Base-by-base conservation (phyloP, 1,140 invertebrate genomes). In the Bombus difficillimus region DNA sequence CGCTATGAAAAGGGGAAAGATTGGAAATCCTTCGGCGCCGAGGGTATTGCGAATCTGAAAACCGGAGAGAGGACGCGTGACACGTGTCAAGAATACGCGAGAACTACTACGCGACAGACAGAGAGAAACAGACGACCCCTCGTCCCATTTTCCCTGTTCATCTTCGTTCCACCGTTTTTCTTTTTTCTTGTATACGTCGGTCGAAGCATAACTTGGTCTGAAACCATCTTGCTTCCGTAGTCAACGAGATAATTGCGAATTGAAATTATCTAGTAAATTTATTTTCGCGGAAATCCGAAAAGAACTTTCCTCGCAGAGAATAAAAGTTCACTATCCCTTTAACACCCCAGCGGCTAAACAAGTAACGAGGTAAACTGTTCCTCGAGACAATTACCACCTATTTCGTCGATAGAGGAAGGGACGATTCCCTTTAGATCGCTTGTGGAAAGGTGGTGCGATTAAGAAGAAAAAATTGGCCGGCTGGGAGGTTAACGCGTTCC, bases 61-160 rank as follows among this genome's bases (percentile, higher is more conserved):
- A 59, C 41, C 28, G 34, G 32, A 53, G 83, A 85, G 83, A 80
- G 76, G 77, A 59, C 68, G 83, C 71, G 83, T 80, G 83, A 85
- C 83, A 85, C 83, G 83, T 85, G 83, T 85, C 83, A 85, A 80
- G 83, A 85, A 85, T 85, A 85, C 83, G 77, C 83, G 76, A 77
- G 76, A 80, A 80, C 68, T 18, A 85, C 41, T 18, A 32, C 12
- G 66, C 68, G 47, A 37, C 28, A 79, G 18, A 53, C 6, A 8
- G 47, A 53, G 74, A 74, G 39, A 72, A 86, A 84, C 47, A 41
- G 68, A 53, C 81, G 53, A 85, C 41, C 62, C 41, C 37, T 68
- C 62, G 8, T 68, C 57, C 69, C 57, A 15, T 62, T 47, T 34
- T 37, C 28, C 34, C 43, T 22, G 12, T 3, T 18, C n/a, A 71